Base-by-base conservation (phyloP, 1,140 invertebrate genomes). In the Drosophila eugracilis region DNA sequence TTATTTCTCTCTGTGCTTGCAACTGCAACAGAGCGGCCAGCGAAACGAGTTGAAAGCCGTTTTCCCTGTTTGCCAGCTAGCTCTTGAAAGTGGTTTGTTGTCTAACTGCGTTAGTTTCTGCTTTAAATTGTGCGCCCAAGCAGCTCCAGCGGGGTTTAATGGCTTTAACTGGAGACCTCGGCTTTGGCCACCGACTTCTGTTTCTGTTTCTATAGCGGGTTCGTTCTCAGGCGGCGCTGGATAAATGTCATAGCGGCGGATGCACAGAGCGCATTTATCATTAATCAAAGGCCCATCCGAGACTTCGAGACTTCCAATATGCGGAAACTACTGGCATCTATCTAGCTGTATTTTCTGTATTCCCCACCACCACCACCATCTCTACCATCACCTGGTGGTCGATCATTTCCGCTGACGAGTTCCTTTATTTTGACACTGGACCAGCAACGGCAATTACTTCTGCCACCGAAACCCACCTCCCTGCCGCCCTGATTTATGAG, bases 51-150 rank as follows among this genome's bases (percentile, higher is more conserved):
- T 75, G 78, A 88, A 88, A 88, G 83, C 84, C 75, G 84, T 88
- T 88, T 88, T 88, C 84, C 78, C 78, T 88, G 83, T 88, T 86
- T 78, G 78, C 80, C 59, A 71, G 55, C 42, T 69, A 78, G 54
- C 78, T 72, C 83, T 88, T 88, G 78, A 88, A 88, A 88, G 78
- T 88, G 78, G 84, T 86, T 88, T 83, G 78, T 83, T 83, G 83
- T 88, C 83, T 73, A 84, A 89, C 83, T 89, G 83, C 84, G 84
- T 88, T 86, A 86, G 83, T 75, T 83, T 75, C 60, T 83, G 78
- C 74, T 78, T 86, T 86, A 86, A 86, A 85, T 85, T 85, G 81
- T 86, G 66, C 77, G 81, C 58, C 58, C 58, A 66, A 85, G 54
- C 79, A 74, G 69, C 60, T 75, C 65, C 47, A 54, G 49, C 15